These are phyloP conservation scores for Thaumetopoea pityocampa DNA, from an alignment of 1,140 invertebrate species.

Conservation along the genomic window DNA sequence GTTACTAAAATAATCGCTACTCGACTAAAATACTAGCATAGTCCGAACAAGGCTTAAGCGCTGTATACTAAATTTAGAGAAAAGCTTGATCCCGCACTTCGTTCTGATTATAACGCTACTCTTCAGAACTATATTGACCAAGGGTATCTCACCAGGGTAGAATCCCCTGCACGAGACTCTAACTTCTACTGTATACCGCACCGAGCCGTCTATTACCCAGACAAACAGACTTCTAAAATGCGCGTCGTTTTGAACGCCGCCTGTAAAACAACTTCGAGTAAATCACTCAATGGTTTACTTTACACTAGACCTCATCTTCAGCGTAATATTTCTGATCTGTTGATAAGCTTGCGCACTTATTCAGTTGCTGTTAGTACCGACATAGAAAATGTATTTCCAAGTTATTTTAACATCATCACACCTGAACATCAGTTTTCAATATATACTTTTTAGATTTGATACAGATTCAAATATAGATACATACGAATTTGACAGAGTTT, in stretches of 20 bases:
- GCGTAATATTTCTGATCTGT: background rate
- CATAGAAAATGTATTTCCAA: conserved; percentile 44
- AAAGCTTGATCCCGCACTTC: conserved; percentile 8
- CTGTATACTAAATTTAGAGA: conserved; percentile 7
- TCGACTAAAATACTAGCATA: no score
- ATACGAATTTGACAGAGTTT: conserved; percentile 40
- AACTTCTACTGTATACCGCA: conserved; percentile 7
- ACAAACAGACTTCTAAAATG: no score
- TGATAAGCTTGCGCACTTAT: background rate
- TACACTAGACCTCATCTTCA: background rate
- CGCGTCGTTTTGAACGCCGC: background rate
- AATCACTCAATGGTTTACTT: background rate
- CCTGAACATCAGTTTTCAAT: conserved; percentile 1
- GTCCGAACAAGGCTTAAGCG: no score
- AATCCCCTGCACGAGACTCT: background rate
- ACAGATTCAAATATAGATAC: no score
- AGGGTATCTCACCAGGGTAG: background rate
- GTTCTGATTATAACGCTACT: conserved; percentile 6
- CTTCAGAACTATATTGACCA: conserved; percentile 2
- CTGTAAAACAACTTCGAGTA: conserved; percentile 4
- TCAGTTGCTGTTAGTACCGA: conserved; percentile 28
- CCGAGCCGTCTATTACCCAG: background rate
- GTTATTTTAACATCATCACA: conserved; percentile 24
- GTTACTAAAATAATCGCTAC: no score
- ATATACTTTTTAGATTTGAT: no score